phyloP scores from a whole-genome alignment of 2,888 invertebrate species.

The Drosophila mulleri region DNA sequence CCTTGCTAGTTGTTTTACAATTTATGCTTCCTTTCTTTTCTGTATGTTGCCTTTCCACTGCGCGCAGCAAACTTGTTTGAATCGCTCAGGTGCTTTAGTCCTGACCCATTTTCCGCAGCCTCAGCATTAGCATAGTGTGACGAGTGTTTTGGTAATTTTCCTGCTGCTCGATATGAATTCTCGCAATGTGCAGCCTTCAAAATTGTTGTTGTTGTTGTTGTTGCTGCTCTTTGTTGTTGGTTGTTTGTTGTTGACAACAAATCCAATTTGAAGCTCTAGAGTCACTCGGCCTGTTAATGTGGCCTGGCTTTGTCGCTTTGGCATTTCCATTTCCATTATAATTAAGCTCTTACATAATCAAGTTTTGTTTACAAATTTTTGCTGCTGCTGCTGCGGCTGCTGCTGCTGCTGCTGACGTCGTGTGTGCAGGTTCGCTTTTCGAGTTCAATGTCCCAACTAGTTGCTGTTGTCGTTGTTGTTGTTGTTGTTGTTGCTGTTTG shows the following conservation, averaged over 20 bases:
- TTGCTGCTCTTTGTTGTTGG: neutral
- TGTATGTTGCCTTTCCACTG: slow-evolving; percentile 22
- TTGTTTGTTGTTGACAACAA: slow-evolving; percentile 19
- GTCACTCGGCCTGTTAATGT: slow-evolving; percentile 25
- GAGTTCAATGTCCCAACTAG: slow-evolving; percentile 77
- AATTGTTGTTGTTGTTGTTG: slow-evolving; percentile 16
- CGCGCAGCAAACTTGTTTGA: slow-evolving; percentile 26
- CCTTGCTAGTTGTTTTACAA: slow-evolving; percentile 37
- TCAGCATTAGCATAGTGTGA: slow-evolving; percentile 5
- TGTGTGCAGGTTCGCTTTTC: slow-evolving; percentile 69
- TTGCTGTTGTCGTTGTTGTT: slow-evolving; percentile 19
- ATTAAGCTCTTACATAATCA: slow-evolving; percentile 75
- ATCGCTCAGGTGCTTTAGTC: slow-evolving; percentile 32
- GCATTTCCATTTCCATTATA: slow-evolving; percentile 78
- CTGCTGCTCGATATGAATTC: slow-evolving; percentile 27
- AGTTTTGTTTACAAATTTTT: slow-evolving; percentile 77
- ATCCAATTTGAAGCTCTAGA: slow-evolving; percentile 31
- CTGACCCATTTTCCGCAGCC: slow-evolving; percentile 53
- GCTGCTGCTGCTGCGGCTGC: slow-evolving; percentile 22
- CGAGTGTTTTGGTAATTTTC: slow-evolving; percentile 21
- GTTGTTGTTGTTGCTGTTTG: slow-evolving; percentile 12
- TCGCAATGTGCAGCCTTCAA: slow-evolving; percentile 40
- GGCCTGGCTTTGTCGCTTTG: slow-evolving; percentile 57
- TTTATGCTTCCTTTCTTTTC: slow-evolving; percentile 64
- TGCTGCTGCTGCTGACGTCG: slow-evolving; percentile 33